A percentile compares a stretch with the other conserved stretches of the same genome.
Evolutionary conservation across 1,140 invertebrate species (phyloP).

Genomic region (Drosophila sp.): DNA sequence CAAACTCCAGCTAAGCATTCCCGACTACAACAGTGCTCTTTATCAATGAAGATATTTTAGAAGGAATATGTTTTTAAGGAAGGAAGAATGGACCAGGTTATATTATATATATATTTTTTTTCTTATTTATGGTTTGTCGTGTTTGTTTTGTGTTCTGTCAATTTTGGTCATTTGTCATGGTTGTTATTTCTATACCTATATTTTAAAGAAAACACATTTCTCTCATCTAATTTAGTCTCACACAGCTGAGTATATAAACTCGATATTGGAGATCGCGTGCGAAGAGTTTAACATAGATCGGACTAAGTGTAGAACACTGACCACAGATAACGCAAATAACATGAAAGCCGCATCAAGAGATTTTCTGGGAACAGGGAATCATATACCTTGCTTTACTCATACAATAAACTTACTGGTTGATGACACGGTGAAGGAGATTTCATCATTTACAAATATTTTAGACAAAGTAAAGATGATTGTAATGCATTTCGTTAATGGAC

Average conservation of each 20-base stretch:
- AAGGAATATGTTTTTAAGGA: too few species aligned
- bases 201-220: too few species aligned
- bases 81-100: too few species aligned
- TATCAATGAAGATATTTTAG: too few species aligned
- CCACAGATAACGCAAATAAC: background rate
- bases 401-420: background rate
- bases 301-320: constrained; percentile 28
- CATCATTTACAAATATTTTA: constrained; percentile 6
- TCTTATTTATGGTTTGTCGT: too few species aligned
- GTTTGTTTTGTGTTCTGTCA: too few species aligned
- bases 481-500: constrained; percentile 8
- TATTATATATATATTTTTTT: too few species aligned
- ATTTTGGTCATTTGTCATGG: too few species aligned
- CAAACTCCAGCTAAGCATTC: too few species aligned
- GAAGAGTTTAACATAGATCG: constrained; percentile 23
- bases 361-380: background rate
- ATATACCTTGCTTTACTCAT: constrained; percentile 5
- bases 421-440: background rate
- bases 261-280: constrained; percentile 24
- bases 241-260: constrained; percentile 29
- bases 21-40: too few species aligned
- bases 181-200: too few species aligned
- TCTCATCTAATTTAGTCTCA: constrained; percentile 25
- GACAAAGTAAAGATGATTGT: constrained; percentile 12
- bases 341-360: too few species aligned